Evolutionary conservation across 2,797 vertebrate species (phyloP).

Genomic region (Cephalopachus bancanus): DNA sequence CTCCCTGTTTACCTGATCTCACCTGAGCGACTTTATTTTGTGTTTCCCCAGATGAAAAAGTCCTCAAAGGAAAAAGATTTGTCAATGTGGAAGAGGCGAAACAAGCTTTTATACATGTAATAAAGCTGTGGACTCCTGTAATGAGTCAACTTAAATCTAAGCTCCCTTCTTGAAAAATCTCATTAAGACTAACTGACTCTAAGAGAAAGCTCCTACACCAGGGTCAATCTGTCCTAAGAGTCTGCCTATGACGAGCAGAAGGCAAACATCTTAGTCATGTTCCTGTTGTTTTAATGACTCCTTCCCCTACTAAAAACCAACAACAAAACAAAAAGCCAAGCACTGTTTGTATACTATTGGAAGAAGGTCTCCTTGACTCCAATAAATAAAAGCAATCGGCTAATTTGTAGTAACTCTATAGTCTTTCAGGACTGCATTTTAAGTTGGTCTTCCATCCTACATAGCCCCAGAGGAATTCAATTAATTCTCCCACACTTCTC

Average conservation of each 20-base stretch:
- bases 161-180: background rate
- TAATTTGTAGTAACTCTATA: background rate
- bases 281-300: background rate
- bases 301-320: background rate
- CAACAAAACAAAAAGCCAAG: background rate
- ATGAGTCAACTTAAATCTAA: background rate
- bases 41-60: no score
- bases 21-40: no score
- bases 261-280: background rate
- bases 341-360: background rate
- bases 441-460: constrained; percentile 4
- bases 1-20: no score
- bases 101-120: background rate
- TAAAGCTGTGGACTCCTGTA: background rate
- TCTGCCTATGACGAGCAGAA: background rate
- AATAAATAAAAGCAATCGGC: constrained; percentile 38
- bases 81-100: no score
- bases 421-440: constrained; percentile 25
- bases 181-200: background rate
- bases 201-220: background rate
- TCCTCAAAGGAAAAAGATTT: no score
- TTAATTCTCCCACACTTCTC: constrained; percentile 54
- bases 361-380: background rate
- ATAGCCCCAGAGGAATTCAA: constrained; percentile 7
- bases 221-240: background rate